Evolutionary conservation across 2,888 invertebrate species (phyloP).

Genomic region (Micoletzkya japonica): DNA sequence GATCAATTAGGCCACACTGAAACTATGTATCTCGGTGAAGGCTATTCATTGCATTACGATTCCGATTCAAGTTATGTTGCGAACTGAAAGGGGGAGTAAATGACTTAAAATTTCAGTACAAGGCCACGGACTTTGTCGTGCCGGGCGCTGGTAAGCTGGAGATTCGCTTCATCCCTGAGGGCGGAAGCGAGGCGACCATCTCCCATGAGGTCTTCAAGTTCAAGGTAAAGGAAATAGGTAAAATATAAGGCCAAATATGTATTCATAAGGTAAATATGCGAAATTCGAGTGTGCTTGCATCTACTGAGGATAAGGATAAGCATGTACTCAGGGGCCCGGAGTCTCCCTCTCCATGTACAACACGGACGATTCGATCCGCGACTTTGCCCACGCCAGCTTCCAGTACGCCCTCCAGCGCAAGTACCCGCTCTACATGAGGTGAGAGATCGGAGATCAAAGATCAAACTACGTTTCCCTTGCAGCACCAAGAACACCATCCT

Average conservation of each 20-base stretch:
- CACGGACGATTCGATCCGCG: slow-evolving; percentile 79
- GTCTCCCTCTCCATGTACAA: slow-evolving; percentile 92
- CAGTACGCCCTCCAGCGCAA: slow-evolving; percentile 77
- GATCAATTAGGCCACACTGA: too few species aligned
- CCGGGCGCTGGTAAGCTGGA: slow-evolving; percentile 86
- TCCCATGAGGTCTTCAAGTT: slow-evolving; percentile 49
- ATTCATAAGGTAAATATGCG: too few species aligned
- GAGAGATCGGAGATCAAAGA: not conserved
- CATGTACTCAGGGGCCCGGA: slow-evolving; percentile 68
- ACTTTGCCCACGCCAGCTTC: slow-evolving; percentile 92
- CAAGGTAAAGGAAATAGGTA: slow-evolving; percentile 32
- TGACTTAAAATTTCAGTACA: slow-evolving; percentile 71
- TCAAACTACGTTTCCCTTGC: slow-evolving; percentile 69
- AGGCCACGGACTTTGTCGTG: slow-evolving; percentile 93
- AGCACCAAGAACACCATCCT: slow-evolving; percentile 89
- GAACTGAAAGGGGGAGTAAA: not conserved
- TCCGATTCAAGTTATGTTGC: not conserved
- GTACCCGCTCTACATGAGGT: slow-evolving; percentile 60
- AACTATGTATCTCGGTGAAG: too few species aligned
- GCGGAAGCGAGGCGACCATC: slow-evolving; percentile 37
- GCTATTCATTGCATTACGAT: not conserved
- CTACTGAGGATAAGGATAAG: not conserved
- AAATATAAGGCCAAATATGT: too few species aligned
- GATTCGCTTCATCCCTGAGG: slow-evolving; percentile 74
- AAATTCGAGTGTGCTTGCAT: not conserved